Base-by-base conservation (phyloP, 2,113 vertebrate genomes). In the Atlantisia rogersi region DNA sequence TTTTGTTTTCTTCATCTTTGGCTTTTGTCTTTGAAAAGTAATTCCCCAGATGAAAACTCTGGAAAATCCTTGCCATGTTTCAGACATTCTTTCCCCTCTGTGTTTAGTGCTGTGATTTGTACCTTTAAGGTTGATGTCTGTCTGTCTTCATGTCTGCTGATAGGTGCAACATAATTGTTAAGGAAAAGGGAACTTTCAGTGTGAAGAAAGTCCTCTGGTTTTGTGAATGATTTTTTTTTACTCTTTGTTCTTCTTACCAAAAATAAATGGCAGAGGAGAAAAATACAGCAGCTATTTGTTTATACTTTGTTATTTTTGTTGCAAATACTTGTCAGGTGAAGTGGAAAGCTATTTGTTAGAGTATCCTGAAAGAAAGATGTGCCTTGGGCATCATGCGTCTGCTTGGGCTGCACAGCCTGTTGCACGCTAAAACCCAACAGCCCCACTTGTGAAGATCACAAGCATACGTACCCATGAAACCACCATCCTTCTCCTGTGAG, bases 81-180 rank as follows among this genome's bases (percentile, higher is more conserved):
- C 68, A 92, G 39, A 44, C 25, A 19, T 32, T 46, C 2, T 77
- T 32, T 82, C 55, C 16, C 14, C 77, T 93, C 67, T 88, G 26
- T 91, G 52, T 88, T 96, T 80, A 50, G 52, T n/a, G 7, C 40
- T 78, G 40, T 46, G 63, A 74, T 88, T 94, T 95, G 56, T 91
- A 60, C 42, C 40, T 83, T 88, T 44, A 65, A 37, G 26, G 48
- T 2, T 48, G 56, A 56, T 26, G 9, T 59, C 52, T 76, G 26
- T 64, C 69, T 82, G 1, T 67, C 81, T 90, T 84, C 37, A 80
- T 82, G 39, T 67, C 48, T 29, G 15, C 50, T 95, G 56, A 17
- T 76, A 80, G 59, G 48, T 35, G 63, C 44, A 85, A 12, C 13
- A 2, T 32, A 40, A 40, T 79, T 89, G 50, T 48, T 65, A 40